phyloP scores from a whole-genome alignment of 1,140 invertebrate species.

The Drosophila erecta region DNA sequence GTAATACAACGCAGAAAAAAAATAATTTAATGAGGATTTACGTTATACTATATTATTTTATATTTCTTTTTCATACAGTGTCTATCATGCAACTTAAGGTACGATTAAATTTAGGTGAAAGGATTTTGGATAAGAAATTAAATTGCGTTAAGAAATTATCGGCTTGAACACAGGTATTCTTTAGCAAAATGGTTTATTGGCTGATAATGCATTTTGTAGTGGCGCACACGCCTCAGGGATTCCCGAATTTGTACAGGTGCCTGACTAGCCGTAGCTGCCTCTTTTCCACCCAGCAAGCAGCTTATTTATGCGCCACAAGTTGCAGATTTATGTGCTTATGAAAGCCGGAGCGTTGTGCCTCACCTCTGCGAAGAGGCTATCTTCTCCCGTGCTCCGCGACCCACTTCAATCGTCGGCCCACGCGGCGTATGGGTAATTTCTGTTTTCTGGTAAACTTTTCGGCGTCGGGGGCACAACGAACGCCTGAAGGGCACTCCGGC shows the following conservation, averaged over 20 bases:
- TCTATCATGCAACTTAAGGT: too few species aligned
- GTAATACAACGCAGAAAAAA: slow-evolving; percentile 12
- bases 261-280: slow-evolving; percentile 11
- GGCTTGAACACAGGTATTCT: background rate
- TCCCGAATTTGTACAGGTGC: slow-evolving; percentile 33
- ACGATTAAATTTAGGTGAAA: too few species aligned
- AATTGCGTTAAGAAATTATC: background rate
- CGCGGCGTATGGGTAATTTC: slow-evolving; percentile 78
- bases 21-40: background rate
- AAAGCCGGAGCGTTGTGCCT: slow-evolving; percentile 35
- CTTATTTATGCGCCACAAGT: slow-evolving; percentile 69
- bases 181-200: slow-evolving; percentile 58
- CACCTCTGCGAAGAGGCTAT: slow-evolving; percentile 11
- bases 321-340: slow-evolving; percentile 75
- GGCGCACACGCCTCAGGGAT: slow-evolving; percentile 26
- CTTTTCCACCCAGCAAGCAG: background rate
- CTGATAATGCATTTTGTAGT: slow-evolving; percentile 70
- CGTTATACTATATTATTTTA: background rate
- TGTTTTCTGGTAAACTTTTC: slow-evolving; percentile 72
- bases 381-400: background rate
- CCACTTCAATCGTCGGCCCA: slow-evolving; percentile 63
- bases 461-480: slow-evolving; percentile 59
- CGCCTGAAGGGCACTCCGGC: slow-evolving; percentile 68
- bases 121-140: too few species aligned
- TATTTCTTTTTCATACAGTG: too few species aligned